phyloP scores from a whole-genome alignment of 2,888 invertebrate genomes.

The Phytoseiulus persimilis region DNA sequence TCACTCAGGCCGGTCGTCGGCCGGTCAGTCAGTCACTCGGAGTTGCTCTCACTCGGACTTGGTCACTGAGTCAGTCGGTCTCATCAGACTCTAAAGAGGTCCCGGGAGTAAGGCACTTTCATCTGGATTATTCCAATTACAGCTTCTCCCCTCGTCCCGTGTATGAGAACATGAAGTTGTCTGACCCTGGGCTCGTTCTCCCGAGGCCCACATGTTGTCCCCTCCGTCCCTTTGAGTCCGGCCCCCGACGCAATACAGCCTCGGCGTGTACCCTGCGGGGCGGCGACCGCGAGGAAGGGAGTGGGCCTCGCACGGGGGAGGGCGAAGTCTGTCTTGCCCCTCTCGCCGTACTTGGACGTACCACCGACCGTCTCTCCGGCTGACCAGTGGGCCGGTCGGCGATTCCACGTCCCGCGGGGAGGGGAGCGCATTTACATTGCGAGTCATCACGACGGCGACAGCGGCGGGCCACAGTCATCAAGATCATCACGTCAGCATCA shows the following conservation, averaged over 20 bases:
- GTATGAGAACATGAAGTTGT: not conserved
- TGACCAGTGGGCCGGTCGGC: not conserved
- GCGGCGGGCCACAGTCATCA: conserved; percentile 18
- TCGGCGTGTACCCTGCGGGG: not conserved
- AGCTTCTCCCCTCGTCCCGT: not conserved
- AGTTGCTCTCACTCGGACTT: no score
- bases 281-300: not conserved
- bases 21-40: not conserved
- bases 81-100: conserved; percentile 38
- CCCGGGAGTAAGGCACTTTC: conserved; percentile 30
- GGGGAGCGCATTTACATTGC: conserved; percentile 23
- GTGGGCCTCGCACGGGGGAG: not conserved
- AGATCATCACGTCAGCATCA: conserved; percentile 29
- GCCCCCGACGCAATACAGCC: not conserved
- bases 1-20: not conserved
- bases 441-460: conserved; percentile 1
- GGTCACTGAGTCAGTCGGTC: not conserved
- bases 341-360: not conserved
- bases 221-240: not conserved
- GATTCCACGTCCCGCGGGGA: not conserved
- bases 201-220: not conserved
- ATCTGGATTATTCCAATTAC: conserved; percentile 35
- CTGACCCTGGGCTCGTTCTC: not conserved
- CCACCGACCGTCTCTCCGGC: not conserved
- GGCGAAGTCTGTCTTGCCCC: not conserved